phyloP scores from a whole-genome alignment of 1,140 invertebrate genomes.

The Drosophila sechellia region DNA sequence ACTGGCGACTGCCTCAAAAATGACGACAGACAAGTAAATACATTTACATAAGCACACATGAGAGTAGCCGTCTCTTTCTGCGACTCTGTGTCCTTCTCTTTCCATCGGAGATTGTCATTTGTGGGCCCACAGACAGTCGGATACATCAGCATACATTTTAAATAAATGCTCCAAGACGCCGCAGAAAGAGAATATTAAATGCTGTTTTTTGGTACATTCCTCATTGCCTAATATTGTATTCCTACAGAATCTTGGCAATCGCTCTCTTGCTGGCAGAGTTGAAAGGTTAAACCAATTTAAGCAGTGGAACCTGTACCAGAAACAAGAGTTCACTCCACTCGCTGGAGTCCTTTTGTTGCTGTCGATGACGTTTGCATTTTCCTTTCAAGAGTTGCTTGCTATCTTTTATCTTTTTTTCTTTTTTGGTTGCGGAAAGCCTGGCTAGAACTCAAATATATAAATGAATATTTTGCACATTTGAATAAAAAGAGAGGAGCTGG shows the following conservation, averaged over 20 bases:
- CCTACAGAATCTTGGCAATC: conserved; percentile 22
- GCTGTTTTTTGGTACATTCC: conserved; percentile 46
- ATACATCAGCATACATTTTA: conserved; percentile 82
- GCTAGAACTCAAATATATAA: conserved; percentile 51
- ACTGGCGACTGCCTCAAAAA: conserved; percentile 75
- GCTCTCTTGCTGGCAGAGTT: conserved; percentile 12
- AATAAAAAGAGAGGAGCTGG: conserved; percentile 49
- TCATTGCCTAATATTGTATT: conserved; percentile 50
- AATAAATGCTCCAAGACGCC: conserved; percentile 59
- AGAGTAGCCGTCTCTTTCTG: conserved; percentile 8
- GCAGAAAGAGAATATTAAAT: conserved; percentile 78
- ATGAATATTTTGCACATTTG: conserved; percentile 76
- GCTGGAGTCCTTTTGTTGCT: conserved; percentile 32
- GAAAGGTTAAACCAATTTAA: conserved; percentile 71
- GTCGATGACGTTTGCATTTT: conserved; percentile 78
- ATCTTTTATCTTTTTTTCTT: conserved; percentile 1
- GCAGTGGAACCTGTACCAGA: conserved; percentile 26
- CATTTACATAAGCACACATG: conserved; percentile 65
- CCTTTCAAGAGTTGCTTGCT: conserved; percentile 33
- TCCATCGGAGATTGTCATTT: conserved; percentile 25
- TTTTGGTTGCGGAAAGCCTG: conserved; percentile 15
- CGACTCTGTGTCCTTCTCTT: background rate
- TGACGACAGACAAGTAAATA: conserved; percentile 76
- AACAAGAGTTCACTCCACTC: conserved; percentile 44
- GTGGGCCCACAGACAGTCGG: conserved; percentile 53